Evolutionary conservation across 2,888 invertebrate species (phyloP).

Genomic region (Diarsia mendica): DNA sequence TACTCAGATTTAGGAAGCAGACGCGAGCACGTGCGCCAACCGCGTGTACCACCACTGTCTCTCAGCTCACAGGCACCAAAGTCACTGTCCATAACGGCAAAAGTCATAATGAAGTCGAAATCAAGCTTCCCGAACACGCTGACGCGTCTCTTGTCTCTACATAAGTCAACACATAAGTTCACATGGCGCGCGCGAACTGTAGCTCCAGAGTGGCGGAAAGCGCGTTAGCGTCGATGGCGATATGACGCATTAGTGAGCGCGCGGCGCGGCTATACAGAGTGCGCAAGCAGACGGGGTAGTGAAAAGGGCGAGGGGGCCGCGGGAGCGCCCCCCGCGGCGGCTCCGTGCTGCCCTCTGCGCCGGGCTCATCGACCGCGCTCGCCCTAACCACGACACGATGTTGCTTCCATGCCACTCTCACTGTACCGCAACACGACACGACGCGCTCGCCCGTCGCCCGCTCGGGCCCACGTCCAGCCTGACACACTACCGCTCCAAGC

Average conservation of each 20-base stretch:
- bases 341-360: constrained; percentile 88
- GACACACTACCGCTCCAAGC: constrained; percentile 59
- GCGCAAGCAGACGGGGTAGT: constrained; percentile 83
- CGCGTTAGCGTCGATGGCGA: constrained; percentile 84
- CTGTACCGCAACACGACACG: constrained; percentile 82
- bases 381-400: constrained; percentile 80
- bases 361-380: constrained; percentile 90
- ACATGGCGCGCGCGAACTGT: constrained; percentile 87
- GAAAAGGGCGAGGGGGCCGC: constrained; percentile 76
- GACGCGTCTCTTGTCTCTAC: constrained; percentile 65
- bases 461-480: constrained; percentile 67
- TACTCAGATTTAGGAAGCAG: constrained; percentile 80
- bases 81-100: constrained; percentile 80
- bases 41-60: constrained; percentile 78
- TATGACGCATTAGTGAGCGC: constrained; percentile 90
- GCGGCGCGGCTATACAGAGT: constrained; percentile 85
- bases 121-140: constrained; percentile 58
- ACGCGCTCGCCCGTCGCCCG: constrained; percentile 69
- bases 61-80: constrained; percentile 79
- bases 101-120: constrained; percentile 59
- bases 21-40: constrained; percentile 84
- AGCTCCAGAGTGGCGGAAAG: constrained; percentile 72
- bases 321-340: constrained; percentile 78
- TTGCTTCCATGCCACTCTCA: constrained; percentile 78
- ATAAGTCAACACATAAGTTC: constrained; percentile 85